Evolutionary conservation across 2,797 vertebrate genomes (phyloP), one percentile per base, ranked within the genome.

Genomic region (Gymnocypris eckloni): DNA sequence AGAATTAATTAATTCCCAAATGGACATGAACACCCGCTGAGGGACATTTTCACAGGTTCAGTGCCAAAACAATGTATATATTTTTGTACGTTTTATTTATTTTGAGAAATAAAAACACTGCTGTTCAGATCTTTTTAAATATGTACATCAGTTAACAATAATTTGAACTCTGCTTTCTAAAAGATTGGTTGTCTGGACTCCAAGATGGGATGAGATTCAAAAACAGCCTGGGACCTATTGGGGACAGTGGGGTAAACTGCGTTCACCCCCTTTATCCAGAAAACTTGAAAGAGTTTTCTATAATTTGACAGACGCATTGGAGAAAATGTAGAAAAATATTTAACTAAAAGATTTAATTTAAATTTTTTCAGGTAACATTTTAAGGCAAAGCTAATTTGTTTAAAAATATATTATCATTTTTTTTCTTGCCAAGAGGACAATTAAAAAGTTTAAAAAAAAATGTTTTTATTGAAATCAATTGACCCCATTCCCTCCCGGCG

Each of bases 1-100:
- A 28, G 22, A 64, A 43, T 41, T 75, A 48, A 84, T 52, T 84
- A 54, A 6, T 8, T 67, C 45, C 22, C 48, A 56, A 66, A 75
- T 64, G 54, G 56, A 37, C 67, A 41, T 76, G 41, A 76, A 73
- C 75, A 69, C 78, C 71, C 33, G 56, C 80, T 28, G 59, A 56
- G 69, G 73, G 15, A 73, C 37, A n/a, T 59, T 33, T 73, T 73
- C 18, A 54, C n/a, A 70, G 79, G 72, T 61, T 81, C 39, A n/a
- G 45, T 54, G 70, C 48, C 52, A 59, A 75, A 56, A 16, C 37
- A 82, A 11, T 64, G 15, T 2, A 64, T 28, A 39, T 64, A 6
- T 54, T 18, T 28, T 28, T 64, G 25, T 7, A 64, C 15, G 4
- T 45, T 11, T 13, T 56, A 18, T 69, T 52, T 52, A 18, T 33